These are phyloP conservation scores for Zaprionus davidi DNA, from an alignment of 1,140 invertebrate genomes.

Conservation along the genomic window DNA sequence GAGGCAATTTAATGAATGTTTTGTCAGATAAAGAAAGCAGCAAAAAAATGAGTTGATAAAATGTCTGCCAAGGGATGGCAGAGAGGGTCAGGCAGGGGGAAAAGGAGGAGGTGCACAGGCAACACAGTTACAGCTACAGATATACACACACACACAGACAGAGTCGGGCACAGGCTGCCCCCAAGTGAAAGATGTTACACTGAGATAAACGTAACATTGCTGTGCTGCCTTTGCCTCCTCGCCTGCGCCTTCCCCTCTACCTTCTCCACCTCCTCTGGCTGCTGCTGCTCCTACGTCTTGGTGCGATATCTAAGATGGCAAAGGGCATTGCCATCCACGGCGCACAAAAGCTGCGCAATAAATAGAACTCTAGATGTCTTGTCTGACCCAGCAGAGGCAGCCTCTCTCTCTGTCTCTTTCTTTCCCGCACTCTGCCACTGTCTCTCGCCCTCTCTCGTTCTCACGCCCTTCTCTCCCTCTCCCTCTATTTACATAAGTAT, in stretches of 20 bases:
- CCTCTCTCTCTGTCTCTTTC: background rate
- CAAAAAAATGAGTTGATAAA: slow-evolving; percentile 66
- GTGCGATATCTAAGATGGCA: slow-evolving; percentile 74
- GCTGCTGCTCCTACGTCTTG: slow-evolving; percentile 35
- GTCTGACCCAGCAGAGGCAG: slow-evolving; percentile 42
- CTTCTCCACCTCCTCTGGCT: background rate
- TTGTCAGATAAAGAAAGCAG: slow-evolving; percentile 73
- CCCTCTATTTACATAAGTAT: slow-evolving; percentile 32
- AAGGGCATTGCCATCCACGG: slow-evolving; percentile 80
- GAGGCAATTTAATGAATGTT: slow-evolving; percentile 81
- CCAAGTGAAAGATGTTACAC: slow-evolving; percentile 76
- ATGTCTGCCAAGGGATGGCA: slow-evolving; percentile 43
- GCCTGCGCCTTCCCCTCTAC: background rate
- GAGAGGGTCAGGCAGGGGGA: background rate
- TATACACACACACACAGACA: slow-evolving; percentile 21
- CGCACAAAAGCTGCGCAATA: slow-evolving; percentile 80
- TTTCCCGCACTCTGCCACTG: background rate
- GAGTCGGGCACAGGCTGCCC: slow-evolving; percentile 29
- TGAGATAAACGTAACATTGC: slow-evolving; percentile 72
- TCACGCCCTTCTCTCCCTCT: background rate
- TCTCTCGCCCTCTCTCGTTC: background rate
- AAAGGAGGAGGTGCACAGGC: slow-evolving; percentile 6
- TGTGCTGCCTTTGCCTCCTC: background rate
- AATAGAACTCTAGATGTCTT: slow-evolving; percentile 61
- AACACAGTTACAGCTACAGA: slow-evolving; percentile 36